Evolutionary conservation across 2,113 vertebrate species (phyloP), one percentile per base, ranked within the genome.

Genomic region (Carassius auratus): DNA sequence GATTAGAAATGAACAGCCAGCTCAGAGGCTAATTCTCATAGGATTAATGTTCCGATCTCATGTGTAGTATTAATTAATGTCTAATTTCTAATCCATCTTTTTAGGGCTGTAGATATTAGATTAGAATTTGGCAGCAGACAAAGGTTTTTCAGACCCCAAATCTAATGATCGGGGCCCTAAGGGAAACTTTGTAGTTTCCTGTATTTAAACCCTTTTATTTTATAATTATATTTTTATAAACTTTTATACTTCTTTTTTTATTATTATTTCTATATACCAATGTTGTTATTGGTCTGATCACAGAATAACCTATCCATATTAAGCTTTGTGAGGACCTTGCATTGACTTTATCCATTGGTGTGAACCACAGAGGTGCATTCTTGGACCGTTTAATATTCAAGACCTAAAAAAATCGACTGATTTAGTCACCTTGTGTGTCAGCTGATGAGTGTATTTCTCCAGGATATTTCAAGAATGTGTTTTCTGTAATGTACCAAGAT

Each of bases 401-500:
- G 5, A 61, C 55, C 13, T 10, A 61, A 7, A 55, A 52, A 55
- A 61, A 77, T 33, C 9, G n/a, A 66, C 55, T 59, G 48, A 71
- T 52, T 55, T 9, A 84, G 14, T 52, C 66, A 68, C 12, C 3
- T 30, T 30, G 26, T 21, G 15, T 23, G 55, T 57, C 66, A 10
- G 66, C 42, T 64, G 62, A 88, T 59, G 36, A 75, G 66, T 80
- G 69, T 38, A 64, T 38, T 85, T 45, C 6, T 55, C 23, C 64
- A 38, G 42, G 57, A 57, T 74, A 50, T 69, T 81, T 84, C 74
- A 61, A 26, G 48, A 66, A 61, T 7, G 36, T 79, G 52, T 19
- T 84, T 52, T 77, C 30, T 82, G 17, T 74, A 62, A 73, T 85
- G 76, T 48, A 8, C 42, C 30, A 64, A 96, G 95, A 96, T 95